Conservation (phyloP, 2,113 vertebrate species). For the Eublepharis macularius region DNA sequence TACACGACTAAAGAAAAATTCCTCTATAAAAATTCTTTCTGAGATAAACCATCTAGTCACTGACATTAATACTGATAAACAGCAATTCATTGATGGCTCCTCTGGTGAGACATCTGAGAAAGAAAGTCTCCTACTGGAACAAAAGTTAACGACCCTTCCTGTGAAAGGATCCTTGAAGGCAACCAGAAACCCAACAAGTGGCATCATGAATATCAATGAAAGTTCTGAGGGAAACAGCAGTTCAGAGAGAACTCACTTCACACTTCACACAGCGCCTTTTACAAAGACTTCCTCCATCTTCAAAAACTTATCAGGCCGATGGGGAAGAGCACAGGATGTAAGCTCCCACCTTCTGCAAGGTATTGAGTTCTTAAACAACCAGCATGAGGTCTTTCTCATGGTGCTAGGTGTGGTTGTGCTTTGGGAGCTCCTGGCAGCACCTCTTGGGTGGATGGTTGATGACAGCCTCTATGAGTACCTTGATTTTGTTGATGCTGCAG, state of each 20-base stretch:
- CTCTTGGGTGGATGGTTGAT: slow-evolving; percentile 79
- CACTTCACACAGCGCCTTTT: not conserved
- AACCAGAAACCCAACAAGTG: not conserved
- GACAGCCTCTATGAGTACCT: slow-evolving; percentile 89
- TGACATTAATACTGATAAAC: not conserved
- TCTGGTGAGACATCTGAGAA: not conserved
- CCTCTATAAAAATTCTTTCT: not conserved
- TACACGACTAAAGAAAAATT: accelerated
- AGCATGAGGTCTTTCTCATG: slow-evolving; percentile 80
- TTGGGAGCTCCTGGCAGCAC: slow-evolving; percentile 79
- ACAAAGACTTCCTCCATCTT: accelerated
- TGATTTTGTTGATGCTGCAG: slow-evolving; percentile 85
- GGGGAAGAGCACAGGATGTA: not conserved
- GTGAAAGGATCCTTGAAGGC: not conserved
- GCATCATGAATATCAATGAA: not conserved
- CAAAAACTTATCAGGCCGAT: slow-evolving; percentile 4
- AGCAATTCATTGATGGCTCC: not conserved
- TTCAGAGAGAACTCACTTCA: not conserved
- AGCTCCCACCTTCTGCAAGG: not conserved
- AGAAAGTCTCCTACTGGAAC: not conserved
- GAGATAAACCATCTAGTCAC: not conserved
- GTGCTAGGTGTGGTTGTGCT: slow-evolving; percentile 70
- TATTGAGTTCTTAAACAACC: slow-evolving; percentile 67
- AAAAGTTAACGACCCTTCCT: accelerated
- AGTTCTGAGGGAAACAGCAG: not conserved